Percentiles rank a stretch among this genome's conserved stretches.
These are phyloP conservation scores for Thera obeliscata DNA, from an alignment of 2,888 invertebrate genomes.

Conservation along the genomic window DNA sequence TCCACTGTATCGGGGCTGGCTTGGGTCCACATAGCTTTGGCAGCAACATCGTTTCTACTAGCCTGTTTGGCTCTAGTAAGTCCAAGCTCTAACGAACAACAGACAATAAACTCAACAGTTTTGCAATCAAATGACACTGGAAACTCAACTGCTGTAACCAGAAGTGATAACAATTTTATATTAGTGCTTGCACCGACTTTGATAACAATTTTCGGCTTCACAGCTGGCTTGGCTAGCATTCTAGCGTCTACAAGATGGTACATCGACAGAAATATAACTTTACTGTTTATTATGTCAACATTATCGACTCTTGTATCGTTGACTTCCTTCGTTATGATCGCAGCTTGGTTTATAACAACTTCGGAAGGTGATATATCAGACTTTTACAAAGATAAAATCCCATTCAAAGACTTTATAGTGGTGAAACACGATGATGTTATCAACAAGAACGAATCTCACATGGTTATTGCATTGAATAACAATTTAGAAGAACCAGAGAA, in stretches of 20 bases:
- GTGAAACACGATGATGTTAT: conserved; percentile 69
- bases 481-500: conserved; percentile 46
- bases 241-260: conserved; percentile 88
- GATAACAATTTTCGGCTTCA: conserved; percentile 79
- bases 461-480: conserved; percentile 63
- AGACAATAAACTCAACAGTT: conserved; percentile 32
- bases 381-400: conserved; percentile 72
- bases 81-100: conserved; percentile 51
- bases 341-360: conserved; percentile 71
- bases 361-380: conserved; percentile 67
- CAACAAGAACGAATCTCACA: conserved; percentile 68
- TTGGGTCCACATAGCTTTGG: conserved; percentile 86
- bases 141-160: conserved; percentile 24
- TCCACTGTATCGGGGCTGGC: conserved; percentile 87
- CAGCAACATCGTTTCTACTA: conserved; percentile 83
- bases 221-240: conserved; percentile 82
- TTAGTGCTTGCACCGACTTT: conserved; percentile 79
- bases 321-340: conserved; percentile 69
- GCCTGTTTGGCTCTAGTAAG: conserved; percentile 80
- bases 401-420: conserved; percentile 68
- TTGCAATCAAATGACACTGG: conserved; percentile 26
- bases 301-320: conserved; percentile 82
- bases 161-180: conserved; percentile 49
- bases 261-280: conserved; percentile 86
- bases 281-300: conserved; percentile 84